Conservation (phyloP, 2,888 invertebrate genomes). For the Limnephilus lunatus region DNA sequence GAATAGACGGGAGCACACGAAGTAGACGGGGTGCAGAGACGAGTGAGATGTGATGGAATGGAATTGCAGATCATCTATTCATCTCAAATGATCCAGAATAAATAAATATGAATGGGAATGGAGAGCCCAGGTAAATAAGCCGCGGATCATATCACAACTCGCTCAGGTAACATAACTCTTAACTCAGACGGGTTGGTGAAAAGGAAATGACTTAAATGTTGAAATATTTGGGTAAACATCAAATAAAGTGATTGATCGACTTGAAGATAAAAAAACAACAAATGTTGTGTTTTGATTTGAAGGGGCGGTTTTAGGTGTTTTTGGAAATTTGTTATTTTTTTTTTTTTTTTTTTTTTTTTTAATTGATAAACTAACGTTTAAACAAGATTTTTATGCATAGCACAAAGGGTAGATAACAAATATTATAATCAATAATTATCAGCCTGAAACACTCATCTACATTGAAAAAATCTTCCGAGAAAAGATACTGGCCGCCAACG, state of each 20-base stretch:
- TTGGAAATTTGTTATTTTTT: background rate
- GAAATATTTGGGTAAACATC: slow-evolving; percentile 11
- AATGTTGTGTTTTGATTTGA: background rate
- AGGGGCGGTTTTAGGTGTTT: background rate
- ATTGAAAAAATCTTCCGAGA: too few species aligned
- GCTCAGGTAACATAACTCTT: background rate
- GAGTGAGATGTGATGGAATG: background rate
- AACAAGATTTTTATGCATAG: too few species aligned
- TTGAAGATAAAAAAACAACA: background rate
- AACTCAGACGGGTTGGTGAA: background rate
- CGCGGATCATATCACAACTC: background rate
- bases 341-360: too few species aligned
- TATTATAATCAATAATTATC: too few species aligned
- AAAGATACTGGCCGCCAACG: too few species aligned
- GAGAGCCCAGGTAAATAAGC: background rate
- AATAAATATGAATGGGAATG: slow-evolving; percentile 13
- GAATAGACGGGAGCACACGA: background rate
- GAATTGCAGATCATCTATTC: background rate
- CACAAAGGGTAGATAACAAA: too few species aligned
- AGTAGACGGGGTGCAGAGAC: background rate
- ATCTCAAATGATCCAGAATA: slow-evolving; percentile 30
- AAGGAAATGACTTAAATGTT: background rate
- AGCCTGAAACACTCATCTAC: too few species aligned
- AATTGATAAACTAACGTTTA: too few species aligned
- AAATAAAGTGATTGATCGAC: background rate